phyloP scores from a whole-genome alignment of 2,113 vertebrate genomes.

The Lutjanus erythropterus region DNA sequence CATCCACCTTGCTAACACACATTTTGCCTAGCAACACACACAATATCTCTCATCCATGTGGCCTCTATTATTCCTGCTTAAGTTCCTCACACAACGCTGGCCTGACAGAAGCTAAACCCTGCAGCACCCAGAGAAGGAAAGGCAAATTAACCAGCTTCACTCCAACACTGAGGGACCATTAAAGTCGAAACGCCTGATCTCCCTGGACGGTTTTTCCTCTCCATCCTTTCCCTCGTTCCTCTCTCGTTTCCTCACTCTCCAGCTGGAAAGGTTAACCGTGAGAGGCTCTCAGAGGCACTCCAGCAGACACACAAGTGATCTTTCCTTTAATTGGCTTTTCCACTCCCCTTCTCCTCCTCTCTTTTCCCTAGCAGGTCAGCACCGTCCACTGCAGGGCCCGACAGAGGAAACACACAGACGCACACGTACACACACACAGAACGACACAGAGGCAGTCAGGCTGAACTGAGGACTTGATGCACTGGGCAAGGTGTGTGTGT shows the following conservation, averaged over 20 bases:
- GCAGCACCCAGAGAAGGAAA: constrained; percentile 72
- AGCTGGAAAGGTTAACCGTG: constrained; percentile 83
- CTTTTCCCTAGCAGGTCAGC: constrained; percentile 79
- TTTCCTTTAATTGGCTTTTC: constrained; percentile 88
- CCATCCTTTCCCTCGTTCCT: constrained; percentile 77
- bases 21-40: constrained; percentile 17
- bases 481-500: constrained; percentile 43
- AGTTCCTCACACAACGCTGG: constrained; percentile 48
- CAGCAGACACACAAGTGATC: constrained; percentile 85
- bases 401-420: constrained; percentile 65
- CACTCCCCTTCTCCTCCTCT: constrained; percentile 73
- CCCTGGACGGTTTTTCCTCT: constrained; percentile 76
- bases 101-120: constrained; percentile 74
- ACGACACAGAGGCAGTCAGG: constrained; percentile 59
- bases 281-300: constrained; percentile 84
- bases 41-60: constrained; percentile 42
- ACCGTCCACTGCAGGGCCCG: constrained; percentile 73
- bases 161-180: constrained; percentile 80
- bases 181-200: constrained; percentile 81
- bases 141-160: constrained; percentile 82
- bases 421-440: constrained; percentile 19
- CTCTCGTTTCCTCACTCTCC: constrained; percentile 79
- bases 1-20: not conserved
- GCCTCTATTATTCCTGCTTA: constrained; percentile 63
- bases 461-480: constrained; percentile 74